Evolutionary conservation across 2,113 vertebrate species (phyloP).

Genomic region (Semicossyphus pulcher): DNA sequence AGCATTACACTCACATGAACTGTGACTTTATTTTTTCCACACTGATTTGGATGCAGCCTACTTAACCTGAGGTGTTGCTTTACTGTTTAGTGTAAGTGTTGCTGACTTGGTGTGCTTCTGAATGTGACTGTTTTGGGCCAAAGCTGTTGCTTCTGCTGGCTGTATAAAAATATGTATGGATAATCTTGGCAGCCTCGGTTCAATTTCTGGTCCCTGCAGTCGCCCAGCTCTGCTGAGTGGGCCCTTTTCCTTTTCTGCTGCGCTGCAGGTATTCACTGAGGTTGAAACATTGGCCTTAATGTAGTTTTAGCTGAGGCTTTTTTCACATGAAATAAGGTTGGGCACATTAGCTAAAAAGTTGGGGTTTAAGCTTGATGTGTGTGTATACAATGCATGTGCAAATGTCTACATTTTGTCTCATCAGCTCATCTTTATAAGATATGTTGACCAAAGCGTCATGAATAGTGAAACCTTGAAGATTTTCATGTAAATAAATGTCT

Average conservation of each 20-base stretch:
- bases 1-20: not conserved
- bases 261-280: conserved; percentile 61
- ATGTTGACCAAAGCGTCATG: too few species aligned
- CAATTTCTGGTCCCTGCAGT: conserved; percentile 59
- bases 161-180: conserved; percentile 66
- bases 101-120: conserved; percentile 57
- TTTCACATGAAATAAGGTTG: conserved; percentile 50
- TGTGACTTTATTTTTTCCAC: not conserved
- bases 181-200: conserved; percentile 58
- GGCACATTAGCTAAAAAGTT: conserved; percentile 26
- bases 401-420: not conserved
- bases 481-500: too few species aligned
- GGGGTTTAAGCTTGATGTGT: not conserved
- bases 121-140: conserved; percentile 59
- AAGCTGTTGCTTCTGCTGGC: conserved; percentile 39
- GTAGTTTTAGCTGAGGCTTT: conserved; percentile 35
- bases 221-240: conserved; percentile 67
- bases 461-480: too few species aligned
- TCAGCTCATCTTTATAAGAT: not conserved
- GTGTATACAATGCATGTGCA: not conserved
- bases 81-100: conserved; percentile 35
- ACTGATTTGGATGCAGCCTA: not conserved
- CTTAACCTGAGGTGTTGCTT: conserved; percentile 22
- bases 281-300: conserved; percentile 65
- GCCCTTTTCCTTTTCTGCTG: conserved; percentile 63